Evolutionary conservation across 2,888 invertebrate species (phyloP), one percentile per base, ranked within the genome.

Genomic region (Eilema griseolum): DNA sequence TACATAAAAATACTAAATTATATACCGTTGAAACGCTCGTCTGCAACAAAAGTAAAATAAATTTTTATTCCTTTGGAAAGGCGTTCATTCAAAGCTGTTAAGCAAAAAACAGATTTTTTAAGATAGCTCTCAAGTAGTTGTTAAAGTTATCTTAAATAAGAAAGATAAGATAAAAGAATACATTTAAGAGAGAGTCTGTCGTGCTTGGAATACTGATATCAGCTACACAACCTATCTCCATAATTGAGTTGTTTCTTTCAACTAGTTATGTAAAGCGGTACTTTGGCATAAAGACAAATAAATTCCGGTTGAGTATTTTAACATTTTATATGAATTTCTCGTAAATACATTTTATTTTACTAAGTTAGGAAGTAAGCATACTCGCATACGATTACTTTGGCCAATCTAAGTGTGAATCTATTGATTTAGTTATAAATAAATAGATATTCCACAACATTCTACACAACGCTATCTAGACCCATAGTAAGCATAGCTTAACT

Each of bases 21-120:
- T 57, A 24, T 14, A 59, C 14, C 57, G 3, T 11, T 16, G 61
- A 73, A 71, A 37, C 33, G 62, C 67, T 26, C 66, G 69, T 78
- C 62, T 78, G 26, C 57, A 61, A 62, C 41, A 37, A 33, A 41
- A 70, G 33, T 16, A 16, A 23, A 66, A 69, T 67, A 71, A 66
- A 70, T 24, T 70, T 46, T 67, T 37, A 64, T 67, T 65, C 70
- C 62, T 61, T 63, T 41, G 72, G 61, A 70, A 46, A 76, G 65
- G 37, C 52, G 62, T 78, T 70, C 63, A 76, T 73, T 76, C 67
- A 69, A 76, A 69, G 69, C 62, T 73, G 52, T 72, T 71, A 70
- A 12, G n/a, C 31, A 71, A 76, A 78, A 76, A 73, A 46, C 71
- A 74, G 69, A 74, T 74, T 72, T 52, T 60, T 60, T 59, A 41